Evolutionary conservation across 1,140 invertebrate genomes (phyloP).

Genomic region (Portunus trituberculatus): DNA sequence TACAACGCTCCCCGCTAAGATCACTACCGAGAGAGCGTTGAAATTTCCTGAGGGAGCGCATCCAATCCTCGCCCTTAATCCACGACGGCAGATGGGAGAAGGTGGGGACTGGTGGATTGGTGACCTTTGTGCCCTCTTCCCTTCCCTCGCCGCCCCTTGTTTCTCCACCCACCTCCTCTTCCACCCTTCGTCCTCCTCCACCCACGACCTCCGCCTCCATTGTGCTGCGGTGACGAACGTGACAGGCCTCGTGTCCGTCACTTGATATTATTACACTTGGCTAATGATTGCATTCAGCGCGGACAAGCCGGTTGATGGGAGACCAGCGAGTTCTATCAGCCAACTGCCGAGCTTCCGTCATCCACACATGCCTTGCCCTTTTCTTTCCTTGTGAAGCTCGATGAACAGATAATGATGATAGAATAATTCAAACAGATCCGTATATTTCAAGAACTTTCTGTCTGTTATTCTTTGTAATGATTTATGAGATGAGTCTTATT

Average conservation of each 20-base stretch:
- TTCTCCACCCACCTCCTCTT: conserved; percentile 30
- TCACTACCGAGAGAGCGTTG: conserved; percentile 56
- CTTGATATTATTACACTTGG: conserved; percentile 34
- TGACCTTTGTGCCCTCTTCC: conserved; percentile 52
- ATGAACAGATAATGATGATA: no score
- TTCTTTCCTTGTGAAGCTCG: no score
- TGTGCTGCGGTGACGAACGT: background rate
- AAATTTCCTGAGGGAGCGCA: conserved; percentile 66
- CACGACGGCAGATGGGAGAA: conserved; percentile 25
- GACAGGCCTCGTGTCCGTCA: background rate
- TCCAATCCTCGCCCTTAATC: conserved; percentile 24
- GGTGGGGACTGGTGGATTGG: conserved; percentile 42
- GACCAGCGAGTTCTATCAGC: background rate
- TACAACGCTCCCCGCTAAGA: conserved; percentile 31
- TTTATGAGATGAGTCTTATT: no score
- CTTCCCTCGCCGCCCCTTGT: conserved; percentile 26
- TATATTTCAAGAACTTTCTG: no score
- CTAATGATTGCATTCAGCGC: conserved; percentile 25
- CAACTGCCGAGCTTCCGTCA: background rate
- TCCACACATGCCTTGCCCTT: background rate
- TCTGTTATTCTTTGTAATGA: no score
- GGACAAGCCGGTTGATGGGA: background rate
- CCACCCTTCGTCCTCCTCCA: background rate
- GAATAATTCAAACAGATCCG: no score
- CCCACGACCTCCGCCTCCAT: conserved; percentile 35